A percentile compares a stretch with the other conserved stretches of the same genome.
Evolutionary conservation across 2,797 vertebrate genomes (phyloP).

Genomic region (Thamnophis elegans): DNA sequence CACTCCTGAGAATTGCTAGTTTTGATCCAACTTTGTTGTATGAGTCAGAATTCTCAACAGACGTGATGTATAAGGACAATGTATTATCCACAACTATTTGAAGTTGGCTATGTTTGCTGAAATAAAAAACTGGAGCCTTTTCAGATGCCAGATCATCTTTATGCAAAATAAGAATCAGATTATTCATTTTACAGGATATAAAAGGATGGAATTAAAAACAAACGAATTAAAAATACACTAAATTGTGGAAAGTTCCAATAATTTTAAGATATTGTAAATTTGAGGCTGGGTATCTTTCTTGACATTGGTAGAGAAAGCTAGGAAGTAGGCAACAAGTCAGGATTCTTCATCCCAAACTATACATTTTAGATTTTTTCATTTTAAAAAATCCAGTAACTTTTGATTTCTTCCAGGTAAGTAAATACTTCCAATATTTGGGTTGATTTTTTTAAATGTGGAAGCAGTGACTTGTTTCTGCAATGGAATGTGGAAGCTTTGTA

Average conservation of each 20-base stretch:
- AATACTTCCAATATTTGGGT: background rate
- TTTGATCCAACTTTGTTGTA: background rate
- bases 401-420: background rate
- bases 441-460: background rate
- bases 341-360: background rate
- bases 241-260: background rate
- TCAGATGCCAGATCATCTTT: background rate
- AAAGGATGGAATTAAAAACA: background rate
- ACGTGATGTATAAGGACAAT: background rate
- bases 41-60: slow-evolving; percentile 1
- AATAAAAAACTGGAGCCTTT: background rate
- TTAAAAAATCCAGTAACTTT: background rate
- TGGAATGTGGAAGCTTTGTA: background rate
- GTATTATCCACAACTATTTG: background rate
- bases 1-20: background rate
- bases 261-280: background rate
- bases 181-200: background rate
- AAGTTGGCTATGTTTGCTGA: background rate
- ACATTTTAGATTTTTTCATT: background rate
- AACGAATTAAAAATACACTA: background rate
- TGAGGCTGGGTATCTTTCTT: background rate
- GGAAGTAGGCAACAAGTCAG: background rate
- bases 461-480: background rate
- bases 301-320: background rate
- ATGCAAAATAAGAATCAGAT: background rate